phyloP scores from a whole-genome alignment of 2,888 invertebrate genomes.

The Thysanoteuthis rhombus region DNA sequence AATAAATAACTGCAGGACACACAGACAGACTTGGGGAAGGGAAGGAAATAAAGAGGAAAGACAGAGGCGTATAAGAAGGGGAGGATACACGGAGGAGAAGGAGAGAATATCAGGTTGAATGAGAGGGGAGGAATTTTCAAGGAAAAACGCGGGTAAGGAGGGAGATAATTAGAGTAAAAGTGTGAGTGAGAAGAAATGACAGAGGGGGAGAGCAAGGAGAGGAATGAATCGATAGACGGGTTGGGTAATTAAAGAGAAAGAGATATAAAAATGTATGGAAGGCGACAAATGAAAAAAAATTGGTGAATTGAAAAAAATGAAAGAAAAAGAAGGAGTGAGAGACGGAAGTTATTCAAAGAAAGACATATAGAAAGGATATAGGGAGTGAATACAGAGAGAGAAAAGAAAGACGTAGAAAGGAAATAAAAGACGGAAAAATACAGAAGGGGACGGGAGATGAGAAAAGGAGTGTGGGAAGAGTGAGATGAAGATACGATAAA shows the following conservation, averaged over 20 bases:
- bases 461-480: too few species aligned
- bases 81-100: not conserved
- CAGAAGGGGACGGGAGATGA: too few species aligned
- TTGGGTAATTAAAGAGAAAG: not conserved
- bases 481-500: too few species aligned
- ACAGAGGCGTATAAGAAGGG: not conserved
- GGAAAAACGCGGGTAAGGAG: not conserved
- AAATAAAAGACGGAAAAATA: too few species aligned
- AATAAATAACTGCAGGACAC: slow-evolving; percentile 12
- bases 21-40: not conserved
- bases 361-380: too few species aligned
- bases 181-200: not conserved
- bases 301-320: too few species aligned
- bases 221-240: too few species aligned
- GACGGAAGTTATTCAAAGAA: not conserved
- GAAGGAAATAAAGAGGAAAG: too few species aligned
- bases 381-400: too few species aligned
- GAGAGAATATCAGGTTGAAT: not conserved
- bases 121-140: not conserved
- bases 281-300: too few species aligned
- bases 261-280: not conserved
- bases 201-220: not conserved
- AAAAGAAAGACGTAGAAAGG: too few species aligned
- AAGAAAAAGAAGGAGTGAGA: not conserved
- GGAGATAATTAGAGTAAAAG: not conserved